Base-by-base conservation (phyloP, 2,888 invertebrate genomes). In the Rhorus exstirpatorius region DNA sequence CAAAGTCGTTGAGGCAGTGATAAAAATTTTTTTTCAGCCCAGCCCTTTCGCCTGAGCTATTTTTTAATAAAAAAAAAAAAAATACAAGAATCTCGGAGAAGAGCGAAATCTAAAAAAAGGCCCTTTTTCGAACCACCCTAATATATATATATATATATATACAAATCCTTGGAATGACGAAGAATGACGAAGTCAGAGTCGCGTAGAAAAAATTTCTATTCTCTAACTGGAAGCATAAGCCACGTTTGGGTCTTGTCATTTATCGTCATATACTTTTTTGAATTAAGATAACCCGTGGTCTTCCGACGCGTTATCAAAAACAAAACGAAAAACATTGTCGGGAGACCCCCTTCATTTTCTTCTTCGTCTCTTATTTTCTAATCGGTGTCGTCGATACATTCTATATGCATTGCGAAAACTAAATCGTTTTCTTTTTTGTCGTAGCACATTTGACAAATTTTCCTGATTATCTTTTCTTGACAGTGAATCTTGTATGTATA, bases 211-310 rank as follows among this genome's bases (percentile, higher is more conserved):
- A 77, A 44, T 77, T 12, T 77, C 58, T 81, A 81, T 77, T 49
- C 46, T 72, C 67, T 81, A 81, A 77, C 38, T 81, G 81, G 81
- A 81, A 81, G 81, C 81, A 77, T 81, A 81, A 81, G 81, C 72
- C 76, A 77, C 81, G 14, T 71, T 60, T 72, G 68, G 55, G 79
- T 76, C 76, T 65, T 60, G 71, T 81, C 53, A 49, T 61, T 72
- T 46, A 60, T 72, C 44, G 31, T 19, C 26, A 49, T 38, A 35
- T 19, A 21, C 38, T 51, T 7, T 19, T 51, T n/a, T 19, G 35
- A 21, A 51, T n/a, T 1, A 35, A 14, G 7, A 6, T 61, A 67
- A 67, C n/a, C 0, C 46, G 31, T 51, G 12, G 19, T 46, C 24
- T n/a, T 0, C 12, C 10, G 51, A 51, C 8, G 19, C 10, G 2